Conservation (phyloP, 2,888 invertebrate species). For the Scaptomyza tumidula region DNA sequence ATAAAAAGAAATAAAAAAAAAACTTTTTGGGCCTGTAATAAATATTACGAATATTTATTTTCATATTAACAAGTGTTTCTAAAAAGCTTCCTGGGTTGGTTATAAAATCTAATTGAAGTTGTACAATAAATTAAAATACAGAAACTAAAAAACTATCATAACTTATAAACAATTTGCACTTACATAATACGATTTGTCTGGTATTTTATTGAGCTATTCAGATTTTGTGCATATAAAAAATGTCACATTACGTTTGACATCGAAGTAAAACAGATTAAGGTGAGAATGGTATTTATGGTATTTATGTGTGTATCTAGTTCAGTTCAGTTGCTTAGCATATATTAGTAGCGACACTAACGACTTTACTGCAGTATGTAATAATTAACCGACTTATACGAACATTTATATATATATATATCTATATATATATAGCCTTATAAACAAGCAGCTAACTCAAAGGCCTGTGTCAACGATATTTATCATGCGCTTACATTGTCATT, state of each 20-base stretch:
- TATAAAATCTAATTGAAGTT: no score
- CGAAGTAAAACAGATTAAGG: conserved; percentile 23
- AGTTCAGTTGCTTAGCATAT: conserved; percentile 26
- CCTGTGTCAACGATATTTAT: conserved; percentile 78
- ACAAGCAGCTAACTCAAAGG: conserved; percentile 45
- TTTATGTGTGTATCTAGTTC: conserved; percentile 3
- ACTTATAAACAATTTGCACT: background rate
- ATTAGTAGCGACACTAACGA: conserved; percentile 20
- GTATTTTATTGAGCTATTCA: background rate
- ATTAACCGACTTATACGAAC: conserved; percentile 37
- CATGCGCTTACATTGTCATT: conserved; percentile 75
- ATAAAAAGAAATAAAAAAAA: no score
- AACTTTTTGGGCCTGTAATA: no score
- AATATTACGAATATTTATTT: no score
- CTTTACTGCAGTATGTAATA: conserved; percentile 22
- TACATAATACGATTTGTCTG: background rate
- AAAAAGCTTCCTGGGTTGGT: no score
- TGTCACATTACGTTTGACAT: conserved; percentile 21
- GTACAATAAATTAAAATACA: background rate
- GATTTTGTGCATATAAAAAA: background rate
- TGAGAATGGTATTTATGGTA: conserved; percentile 37
- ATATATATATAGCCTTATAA: conserved; percentile 9
- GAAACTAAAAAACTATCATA: background rate
- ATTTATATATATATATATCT: background rate
- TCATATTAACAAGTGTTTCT: no score